These are phyloP conservation scores for Adelges cooleyi DNA, from an alignment of 1,140 invertebrate genomes.

Conservation along the genomic window DNA sequence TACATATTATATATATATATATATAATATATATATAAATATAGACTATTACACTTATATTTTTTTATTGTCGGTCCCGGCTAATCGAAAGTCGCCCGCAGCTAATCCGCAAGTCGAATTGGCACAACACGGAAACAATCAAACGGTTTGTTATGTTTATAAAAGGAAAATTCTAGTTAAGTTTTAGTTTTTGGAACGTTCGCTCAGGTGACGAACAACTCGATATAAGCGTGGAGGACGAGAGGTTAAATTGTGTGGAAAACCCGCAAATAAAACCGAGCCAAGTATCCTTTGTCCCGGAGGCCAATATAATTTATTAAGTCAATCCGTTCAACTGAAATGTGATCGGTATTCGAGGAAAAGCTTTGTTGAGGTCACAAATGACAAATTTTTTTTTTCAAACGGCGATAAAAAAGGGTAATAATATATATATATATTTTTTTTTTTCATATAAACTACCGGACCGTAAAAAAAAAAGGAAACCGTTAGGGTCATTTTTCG, in stretches of 20 bases:
- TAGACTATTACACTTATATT: too few relatives aligned
- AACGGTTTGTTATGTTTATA: too few relatives aligned
- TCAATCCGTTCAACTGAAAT: constrained; percentile 20
- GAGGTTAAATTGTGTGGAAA: constrained; percentile 25
- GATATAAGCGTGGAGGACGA: background rate
- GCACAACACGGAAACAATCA: too few relatives aligned
- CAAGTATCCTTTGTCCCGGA: background rate
- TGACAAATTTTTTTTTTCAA: constrained; percentile 21
- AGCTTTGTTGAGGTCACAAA: constrained; percentile 19
- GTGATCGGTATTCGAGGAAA: constrained; percentile 14
- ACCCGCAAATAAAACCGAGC: constrained; percentile 25
- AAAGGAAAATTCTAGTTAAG: too few relatives aligned
- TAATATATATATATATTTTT: too few relatives aligned
- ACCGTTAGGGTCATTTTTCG: background rate
- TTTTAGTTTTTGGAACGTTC: too few relatives aligned
- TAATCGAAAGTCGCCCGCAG: too few relatives aligned
- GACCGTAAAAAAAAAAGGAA: constrained; percentile 5
- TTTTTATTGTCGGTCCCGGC: too few relatives aligned
- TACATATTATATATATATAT: too few relatives aligned
- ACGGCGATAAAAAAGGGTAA: background rate
- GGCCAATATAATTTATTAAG: constrained; percentile 22
- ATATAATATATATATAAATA: too few relatives aligned
- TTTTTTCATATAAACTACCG: constrained; percentile 1
- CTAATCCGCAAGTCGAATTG: too few relatives aligned
- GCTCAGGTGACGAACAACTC: constrained; percentile 15